phyloP scores from a whole-genome alignment of 2,113 vertebrate species.

The Colistium nudipinnis region DNA sequence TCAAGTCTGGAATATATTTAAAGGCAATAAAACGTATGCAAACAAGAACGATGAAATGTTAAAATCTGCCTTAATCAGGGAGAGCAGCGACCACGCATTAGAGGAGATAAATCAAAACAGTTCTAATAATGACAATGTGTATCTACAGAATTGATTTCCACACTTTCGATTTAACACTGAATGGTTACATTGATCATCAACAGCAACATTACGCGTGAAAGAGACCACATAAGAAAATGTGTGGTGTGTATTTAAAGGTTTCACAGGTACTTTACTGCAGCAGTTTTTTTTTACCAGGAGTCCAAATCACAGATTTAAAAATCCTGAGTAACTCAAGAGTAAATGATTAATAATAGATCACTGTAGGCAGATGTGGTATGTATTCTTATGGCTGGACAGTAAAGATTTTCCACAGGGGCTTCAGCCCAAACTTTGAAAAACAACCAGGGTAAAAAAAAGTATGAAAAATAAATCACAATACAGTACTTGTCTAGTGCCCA shows the following conservation, averaged over 20 bases:
- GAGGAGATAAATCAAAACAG: not conserved
- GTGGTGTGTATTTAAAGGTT: not conserved
- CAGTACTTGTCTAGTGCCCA: no score
- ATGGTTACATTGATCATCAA: not conserved
- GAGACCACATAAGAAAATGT: not conserved
- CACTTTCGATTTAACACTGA: not conserved
- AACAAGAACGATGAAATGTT: not conserved
- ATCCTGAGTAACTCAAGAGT: not conserved
- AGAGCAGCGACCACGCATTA: not conserved
- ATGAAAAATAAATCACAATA: no score
- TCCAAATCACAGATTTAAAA: not conserved
- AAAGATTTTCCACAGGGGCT: not conserved
- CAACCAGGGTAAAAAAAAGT: no score
- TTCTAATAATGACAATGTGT: not conserved
- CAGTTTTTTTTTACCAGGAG: not conserved
- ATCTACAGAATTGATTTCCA: not conserved
- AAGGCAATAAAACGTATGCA: not conserved
- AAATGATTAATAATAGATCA: not conserved
- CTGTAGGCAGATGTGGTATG: not conserved
- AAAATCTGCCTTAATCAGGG: not conserved
- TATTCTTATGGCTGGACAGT: not conserved
- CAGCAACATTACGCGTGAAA: no score
- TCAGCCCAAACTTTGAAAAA: no score
- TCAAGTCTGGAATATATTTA: conserved; percentile 8
- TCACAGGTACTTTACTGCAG: not conserved